A percentile compares a stretch with the other conserved stretches of the same genome.
Evolutionary conservation across 64 coral and sea anemone genomes (phyloP).

Genomic region (Actinia tenebrosa): DNA sequence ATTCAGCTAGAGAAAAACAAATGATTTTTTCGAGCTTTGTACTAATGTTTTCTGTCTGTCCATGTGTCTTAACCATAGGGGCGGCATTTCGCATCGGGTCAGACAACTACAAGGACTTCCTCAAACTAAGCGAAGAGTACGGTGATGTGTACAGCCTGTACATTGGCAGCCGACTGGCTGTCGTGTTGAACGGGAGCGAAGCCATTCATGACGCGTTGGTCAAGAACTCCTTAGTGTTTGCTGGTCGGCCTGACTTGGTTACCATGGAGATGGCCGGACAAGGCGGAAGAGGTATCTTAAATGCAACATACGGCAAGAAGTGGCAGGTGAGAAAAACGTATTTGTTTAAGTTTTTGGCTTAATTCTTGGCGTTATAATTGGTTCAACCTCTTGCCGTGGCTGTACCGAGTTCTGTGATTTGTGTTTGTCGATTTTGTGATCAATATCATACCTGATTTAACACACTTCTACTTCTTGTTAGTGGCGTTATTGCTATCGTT

Average conservation of each 20-base stretch:
- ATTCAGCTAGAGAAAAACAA: too few species aligned
- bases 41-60: too few species aligned
- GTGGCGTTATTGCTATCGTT: too few species aligned
- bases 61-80: slow-evolving; percentile 20
- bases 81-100: slow-evolving; percentile 59
- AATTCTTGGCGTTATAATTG: too few species aligned
- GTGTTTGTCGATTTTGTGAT: too few species aligned
- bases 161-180: slow-evolving; percentile 60
- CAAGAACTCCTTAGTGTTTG: slow-evolving; percentile 63
- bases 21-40: too few species aligned
- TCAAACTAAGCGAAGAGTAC: slow-evolving; percentile 61
- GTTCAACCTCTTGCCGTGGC: too few species aligned
- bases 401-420: too few species aligned
- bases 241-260: slow-evolving; percentile 52
- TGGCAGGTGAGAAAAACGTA: slow-evolving; percentile 18
- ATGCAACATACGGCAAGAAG: slow-evolving; percentile 21
- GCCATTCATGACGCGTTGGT: slow-evolving; percentile 61
- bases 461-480: too few species aligned
- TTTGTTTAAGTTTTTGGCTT: too few species aligned
- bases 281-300: slow-evolving; percentile 23
- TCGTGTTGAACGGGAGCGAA: slow-evolving; percentile 56
- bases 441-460: too few species aligned
- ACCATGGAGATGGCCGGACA: slow-evolving; percentile 36
- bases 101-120: slow-evolving; percentile 44
- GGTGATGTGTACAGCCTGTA: slow-evolving; percentile 65